A percentile compares a stretch with the other conserved stretches of the same genome.
Conservation (phyloP, 2,797 vertebrate genomes). For the Adrianichthys oophorus region DNA sequence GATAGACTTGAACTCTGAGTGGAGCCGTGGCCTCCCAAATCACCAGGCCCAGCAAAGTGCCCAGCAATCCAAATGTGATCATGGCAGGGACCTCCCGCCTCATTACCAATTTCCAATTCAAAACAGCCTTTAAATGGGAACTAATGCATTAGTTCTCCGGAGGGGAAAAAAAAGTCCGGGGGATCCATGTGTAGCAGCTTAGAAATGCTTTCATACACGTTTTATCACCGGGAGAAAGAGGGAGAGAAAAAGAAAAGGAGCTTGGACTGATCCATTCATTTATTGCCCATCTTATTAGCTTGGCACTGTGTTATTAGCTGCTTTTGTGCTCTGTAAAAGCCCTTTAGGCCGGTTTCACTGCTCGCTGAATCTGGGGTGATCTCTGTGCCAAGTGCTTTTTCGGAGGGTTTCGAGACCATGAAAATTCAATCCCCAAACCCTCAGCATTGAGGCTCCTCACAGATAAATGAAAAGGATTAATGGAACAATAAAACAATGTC, state of each 20-base stretch:
- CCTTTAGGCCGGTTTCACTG: slow-evolving; percentile 69
- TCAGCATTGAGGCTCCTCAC: slow-evolving; percentile 69
- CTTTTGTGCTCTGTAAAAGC: slow-evolving; percentile 72
- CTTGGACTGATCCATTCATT: slow-evolving; percentile 71
- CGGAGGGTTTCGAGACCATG: slow-evolving; percentile 72
- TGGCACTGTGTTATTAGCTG: slow-evolving; percentile 77
- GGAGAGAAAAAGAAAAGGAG: slow-evolving; percentile 64
- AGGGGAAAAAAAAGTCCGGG: slow-evolving; percentile 64
- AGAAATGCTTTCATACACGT: slow-evolving; percentile 76
- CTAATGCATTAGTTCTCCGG: slow-evolving; percentile 73
- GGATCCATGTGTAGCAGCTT: slow-evolving; percentile 60
- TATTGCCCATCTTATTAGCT: slow-evolving; percentile 75
- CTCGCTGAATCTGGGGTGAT: slow-evolving; percentile 68
- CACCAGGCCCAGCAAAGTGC: slow-evolving; percentile 65
- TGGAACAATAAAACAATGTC: slow-evolving; percentile 70
- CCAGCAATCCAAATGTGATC: slow-evolving; percentile 73
- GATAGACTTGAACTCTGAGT: slow-evolving; percentile 63
- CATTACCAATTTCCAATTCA: slow-evolving; percentile 80
- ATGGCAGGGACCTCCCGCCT: slow-evolving; percentile 65
- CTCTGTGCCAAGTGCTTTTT: slow-evolving; percentile 68
- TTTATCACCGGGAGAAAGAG: slow-evolving; percentile 70
- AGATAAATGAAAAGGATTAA: slow-evolving; percentile 77
- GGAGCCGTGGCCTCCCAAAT: slow-evolving; percentile 62
- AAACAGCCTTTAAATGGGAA: slow-evolving; percentile 76
- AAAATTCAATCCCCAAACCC: slow-evolving; percentile 75